phyloP scores from a whole-genome alignment of 2,888 invertebrate genomes.

The Hirtodrosophila confusa region DNA sequence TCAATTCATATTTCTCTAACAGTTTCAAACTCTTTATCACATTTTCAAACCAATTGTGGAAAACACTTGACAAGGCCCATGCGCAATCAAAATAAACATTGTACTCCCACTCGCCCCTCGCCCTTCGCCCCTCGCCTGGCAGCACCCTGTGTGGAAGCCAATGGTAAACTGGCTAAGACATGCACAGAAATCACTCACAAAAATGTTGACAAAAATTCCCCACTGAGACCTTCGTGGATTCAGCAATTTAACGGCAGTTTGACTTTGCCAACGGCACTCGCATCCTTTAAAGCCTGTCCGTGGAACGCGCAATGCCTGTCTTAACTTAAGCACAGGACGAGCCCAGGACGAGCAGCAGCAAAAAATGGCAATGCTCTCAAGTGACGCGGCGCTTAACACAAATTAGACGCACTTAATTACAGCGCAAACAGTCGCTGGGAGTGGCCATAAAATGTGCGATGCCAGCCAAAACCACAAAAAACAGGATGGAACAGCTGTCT shows the following conservation, averaged over 20 bases:
- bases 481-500: background rate
- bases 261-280: constrained; percentile 42
- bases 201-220: constrained; percentile 57
- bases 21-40: background rate
- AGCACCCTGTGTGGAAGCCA: too few relatives aligned
- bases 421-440: constrained; percentile 68
- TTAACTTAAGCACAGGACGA: constrained; percentile 26
- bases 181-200: constrained; percentile 61
- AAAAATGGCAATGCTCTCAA: constrained; percentile 57
- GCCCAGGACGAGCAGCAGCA: constrained; percentile 20
- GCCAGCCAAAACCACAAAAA: constrained; percentile 45
- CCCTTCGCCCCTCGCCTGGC: too few relatives aligned
- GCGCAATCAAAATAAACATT: constrained; percentile 24
- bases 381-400: constrained; percentile 74
- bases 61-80: constrained; percentile 7
- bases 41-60: constrained; percentile 3
- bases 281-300: constrained; percentile 59
- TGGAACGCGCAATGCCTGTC: constrained; percentile 34
- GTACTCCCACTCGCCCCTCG: constrained; percentile 3
- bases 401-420: constrained; percentile 80
- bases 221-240: constrained; percentile 24
- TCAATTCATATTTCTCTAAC: background rate
- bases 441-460: constrained; percentile 60
- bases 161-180: constrained; percentile 27
- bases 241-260: constrained; percentile 70